Base-by-base conservation (phyloP, 2,888 invertebrate genomes). In the Meganola albula region DNA sequence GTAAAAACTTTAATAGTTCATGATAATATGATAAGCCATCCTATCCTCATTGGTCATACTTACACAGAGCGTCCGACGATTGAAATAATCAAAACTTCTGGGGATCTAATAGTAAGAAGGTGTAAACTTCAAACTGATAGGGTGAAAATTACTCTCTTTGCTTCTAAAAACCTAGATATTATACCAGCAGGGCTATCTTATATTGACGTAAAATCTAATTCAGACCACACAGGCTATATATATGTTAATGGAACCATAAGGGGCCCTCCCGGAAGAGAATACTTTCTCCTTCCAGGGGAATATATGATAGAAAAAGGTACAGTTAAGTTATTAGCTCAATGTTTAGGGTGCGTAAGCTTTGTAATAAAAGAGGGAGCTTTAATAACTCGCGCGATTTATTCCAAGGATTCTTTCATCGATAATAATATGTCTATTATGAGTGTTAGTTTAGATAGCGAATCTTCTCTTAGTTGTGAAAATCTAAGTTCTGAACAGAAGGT, bases 11-110 rank as follows among this genome's bases (percentile, higher is more conserved):
- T 13, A 13, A 25, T 34, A 1, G 28, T 34, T 1, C 28, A 28
- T 1, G 28, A 34, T 12, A n/a, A 21, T 7, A 16, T 27, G 6
- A 3, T 22, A 6, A 11, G 1, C 3, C 12, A 32, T 2, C 23
- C 33, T 2, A 24, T 12, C 3, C n/a, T 33, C 1, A 24, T 33
- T 10, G 27, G 27, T 7, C 33, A 33, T 16, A 16, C 33, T 1
- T 33, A 27, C 10, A 33, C 27, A 1, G 33, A 33, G 7, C 27
- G 23, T 5, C 8, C 16, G 14, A 12, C n/a, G n/a, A n/a, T n/a
- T n/a, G n/a, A n/a, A n/a, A n/a, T n/a, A n/a, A n/a, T n/a, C n/a
- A n/a, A n/a, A n/a, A n/a, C n/a, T n/a, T n/a, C n/a, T n/a, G n/a
- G n/a, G n/a, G n/a, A n/a, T n/a, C n/a, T n/a, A n/a, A n/a, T n/a